phyloP scores from a whole-genome alignment of 2,888 invertebrate species.

The Drosophila sordidula region DNA sequence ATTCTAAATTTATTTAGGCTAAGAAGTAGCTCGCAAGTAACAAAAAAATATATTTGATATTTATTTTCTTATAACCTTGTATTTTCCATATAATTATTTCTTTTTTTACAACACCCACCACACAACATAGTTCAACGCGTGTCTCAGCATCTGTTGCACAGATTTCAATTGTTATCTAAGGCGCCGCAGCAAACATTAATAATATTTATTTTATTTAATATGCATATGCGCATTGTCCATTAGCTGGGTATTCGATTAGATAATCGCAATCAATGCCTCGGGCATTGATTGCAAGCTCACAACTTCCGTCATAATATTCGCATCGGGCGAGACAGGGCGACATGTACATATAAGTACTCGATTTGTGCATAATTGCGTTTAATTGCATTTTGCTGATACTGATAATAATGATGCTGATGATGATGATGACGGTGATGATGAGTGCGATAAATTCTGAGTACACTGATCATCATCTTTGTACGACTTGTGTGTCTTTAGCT shows the following conservation, averaged over 20 bases:
- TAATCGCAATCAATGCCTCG: slow-evolving; percentile 58
- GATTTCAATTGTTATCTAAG: slow-evolving; percentile 24
- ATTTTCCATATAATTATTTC: too few relatives aligned
- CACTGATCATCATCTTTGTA: slow-evolving; percentile 8
- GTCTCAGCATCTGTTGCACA: slow-evolving; percentile 6
- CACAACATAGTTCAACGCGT: background rate
- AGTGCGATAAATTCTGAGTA: slow-evolving; percentile 7
- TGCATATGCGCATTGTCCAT: slow-evolving; percentile 38
- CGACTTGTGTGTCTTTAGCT: slow-evolving; percentile 10
- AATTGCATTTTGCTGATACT: slow-evolving; percentile 52
- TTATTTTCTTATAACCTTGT: too few relatives aligned
- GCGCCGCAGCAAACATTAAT: slow-evolving; percentile 21
- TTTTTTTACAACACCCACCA: too few relatives aligned
- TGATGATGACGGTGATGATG: slow-evolving; percentile 29
- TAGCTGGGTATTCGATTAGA: slow-evolving; percentile 58
- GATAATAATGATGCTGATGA: slow-evolving; percentile 16
- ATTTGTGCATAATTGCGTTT: slow-evolving; percentile 72
- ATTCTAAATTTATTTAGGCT: too few relatives aligned
- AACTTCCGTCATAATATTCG: slow-evolving; percentile 72
- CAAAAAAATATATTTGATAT: too few relatives aligned
- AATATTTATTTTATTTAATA: slow-evolving; percentile 13
- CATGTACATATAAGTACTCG: slow-evolving; percentile 16
- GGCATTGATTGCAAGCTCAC: slow-evolving; percentile 54
- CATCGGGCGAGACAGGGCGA: slow-evolving; percentile 20
- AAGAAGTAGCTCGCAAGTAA: too few relatives aligned